Base-by-base conservation (phyloP, 2,113 vertebrate species). In the Emydocephalus ijimae region DNA sequence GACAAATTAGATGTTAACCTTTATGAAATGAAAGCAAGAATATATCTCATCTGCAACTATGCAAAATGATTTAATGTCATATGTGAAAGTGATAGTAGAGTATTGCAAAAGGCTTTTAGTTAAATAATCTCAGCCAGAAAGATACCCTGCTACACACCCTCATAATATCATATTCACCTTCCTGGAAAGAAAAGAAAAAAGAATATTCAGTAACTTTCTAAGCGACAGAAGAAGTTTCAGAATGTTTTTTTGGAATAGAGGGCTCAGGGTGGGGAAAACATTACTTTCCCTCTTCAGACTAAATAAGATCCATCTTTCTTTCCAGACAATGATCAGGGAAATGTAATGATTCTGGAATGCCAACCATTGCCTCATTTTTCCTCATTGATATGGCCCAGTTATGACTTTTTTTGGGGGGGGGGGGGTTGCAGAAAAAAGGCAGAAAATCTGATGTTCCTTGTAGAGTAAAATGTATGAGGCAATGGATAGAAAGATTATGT, bases 1-100 rank as follows among this genome's bases (percentile, higher is more conserved):
- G 43, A 91, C 88, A 93, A 93, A 94, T 90, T 5, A 93, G 9
- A 0, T 74, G 11, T 23, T 92, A 88, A 92, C 50, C 10, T 91
- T 88, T 92, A 85, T 26, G 74, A 92, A 85, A 93, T 64, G 7
- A 88, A 56, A n/a, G 15, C 6, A 7, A 24, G 55, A 0, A 56
- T 86, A 0, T 0, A 0, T 74, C 6, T 93, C 81, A 57, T 56
- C 43, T 89, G 4, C 0, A 54, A 43, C 87, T 91, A 81, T 12
- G 86, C 18, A 92, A 94, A 89, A 88, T 57, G 45, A 64, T 56
- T 93, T 94, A 26, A 39, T 88, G 15, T 45, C 26, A 87, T 48
- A 18, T 87, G 15, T 52, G 3, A 87, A 87, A 87, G 86, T 52
- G 86, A n/a, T 52, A 5, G 15, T n/a, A 52, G 5, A 26, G 14